Evolutionary conservation across 2,888 invertebrate genomes (phyloP).

Genomic region (Aporophyla lueneburgensis): DNA sequence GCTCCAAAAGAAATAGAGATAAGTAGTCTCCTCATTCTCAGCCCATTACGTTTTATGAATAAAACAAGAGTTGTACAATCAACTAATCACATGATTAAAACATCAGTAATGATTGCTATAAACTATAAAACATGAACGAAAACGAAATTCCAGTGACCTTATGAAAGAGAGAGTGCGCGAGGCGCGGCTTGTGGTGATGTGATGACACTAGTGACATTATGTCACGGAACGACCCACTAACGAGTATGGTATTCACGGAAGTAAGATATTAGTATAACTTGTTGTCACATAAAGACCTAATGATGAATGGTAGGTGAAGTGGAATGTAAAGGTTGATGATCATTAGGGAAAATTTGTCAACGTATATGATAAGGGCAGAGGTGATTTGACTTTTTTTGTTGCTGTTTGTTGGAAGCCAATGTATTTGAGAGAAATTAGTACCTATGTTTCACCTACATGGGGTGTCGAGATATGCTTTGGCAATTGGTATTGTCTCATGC

Average conservation of each 20-base stretch:
- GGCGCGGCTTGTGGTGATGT: conserved; percentile 31
- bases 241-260: conserved; percentile 27
- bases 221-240: conserved; percentile 52
- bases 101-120: neutral
- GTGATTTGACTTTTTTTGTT: neutral
- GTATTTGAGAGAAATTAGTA: neutral
- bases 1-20: neutral
- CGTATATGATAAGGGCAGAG: neutral
- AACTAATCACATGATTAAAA: conserved; percentile 3
- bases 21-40: neutral
- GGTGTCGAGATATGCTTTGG: neutral
- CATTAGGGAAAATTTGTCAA: neutral
- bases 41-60: neutral
- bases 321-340: conserved; percentile 1
- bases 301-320: neutral
- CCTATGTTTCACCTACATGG: neutral
- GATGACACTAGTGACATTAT: conserved; percentile 30
- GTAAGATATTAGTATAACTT: conserved; percentile 5
- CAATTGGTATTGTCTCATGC: neutral
- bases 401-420: neutral
- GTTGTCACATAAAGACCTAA: neutral
- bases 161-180: conserved; percentile 66
- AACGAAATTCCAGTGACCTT: conserved; percentile 48
- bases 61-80: neutral
- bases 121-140: conserved; percentile 14